Evolutionary conservation across 2,113 vertebrate species (phyloP).

Genomic region (Lasiurus borealis): DNA sequence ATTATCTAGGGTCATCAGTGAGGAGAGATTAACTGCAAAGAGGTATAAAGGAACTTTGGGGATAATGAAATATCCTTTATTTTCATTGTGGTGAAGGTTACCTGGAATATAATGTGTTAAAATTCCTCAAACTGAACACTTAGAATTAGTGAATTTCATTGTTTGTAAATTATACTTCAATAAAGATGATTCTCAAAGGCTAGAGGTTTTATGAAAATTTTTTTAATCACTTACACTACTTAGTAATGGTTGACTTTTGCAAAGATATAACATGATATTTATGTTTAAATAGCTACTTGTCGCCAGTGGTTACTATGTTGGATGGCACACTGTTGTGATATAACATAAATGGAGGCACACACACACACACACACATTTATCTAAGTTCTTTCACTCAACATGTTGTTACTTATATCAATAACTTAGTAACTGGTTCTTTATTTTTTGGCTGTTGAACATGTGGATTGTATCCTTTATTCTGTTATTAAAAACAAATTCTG

Average conservation of each 20-base stretch:
- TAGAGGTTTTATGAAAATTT: not conserved
- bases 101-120: not conserved
- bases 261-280: not conserved
- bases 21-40: not conserved
- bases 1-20: not conserved
- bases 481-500: not conserved
- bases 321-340: not conserved
- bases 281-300: not conserved
- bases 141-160: not conserved
- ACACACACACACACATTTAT: too few relatives aligned
- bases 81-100: not conserved
- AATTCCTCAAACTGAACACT: not conserved
- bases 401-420: not conserved
- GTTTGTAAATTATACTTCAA: not conserved
- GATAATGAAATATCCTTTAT: not conserved
- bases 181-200: slow-evolving; percentile 22
- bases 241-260: slow-evolving; percentile 29
- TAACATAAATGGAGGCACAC: not conserved
- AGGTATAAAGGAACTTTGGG: not conserved
- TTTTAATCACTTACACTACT: not conserved
- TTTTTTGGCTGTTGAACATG: not conserved
- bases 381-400: not conserved
- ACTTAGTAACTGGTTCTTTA: not conserved
- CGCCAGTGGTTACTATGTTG: not conserved
- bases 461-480: not conserved